A percentile compares a stretch with the other conserved stretches of the same genome.
Evolutionary conservation across 2,113 vertebrate species (phyloP).

Genomic region (Murina feae): DNA sequence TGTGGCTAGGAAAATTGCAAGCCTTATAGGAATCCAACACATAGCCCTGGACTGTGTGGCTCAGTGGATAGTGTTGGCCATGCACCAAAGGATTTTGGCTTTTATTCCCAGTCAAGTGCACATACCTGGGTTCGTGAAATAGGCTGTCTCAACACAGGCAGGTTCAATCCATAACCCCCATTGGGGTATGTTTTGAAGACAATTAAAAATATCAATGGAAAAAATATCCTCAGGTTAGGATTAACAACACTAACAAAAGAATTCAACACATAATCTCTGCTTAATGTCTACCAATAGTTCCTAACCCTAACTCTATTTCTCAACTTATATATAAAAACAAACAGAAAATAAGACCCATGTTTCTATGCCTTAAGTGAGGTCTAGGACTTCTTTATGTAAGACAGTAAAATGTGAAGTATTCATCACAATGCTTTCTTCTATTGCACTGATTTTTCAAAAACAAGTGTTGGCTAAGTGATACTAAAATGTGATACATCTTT

Average conservation of each 20-base stretch:
- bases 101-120: neutral
- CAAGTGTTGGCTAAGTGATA: neutral
- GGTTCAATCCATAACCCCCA: too few species aligned
- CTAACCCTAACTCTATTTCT: neutral
- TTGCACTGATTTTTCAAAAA: neutral
- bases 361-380: neutral
- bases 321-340: neutral
- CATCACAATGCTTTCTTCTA: neutral
- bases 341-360: neutral
- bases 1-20: neutral
- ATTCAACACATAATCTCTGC: neutral
- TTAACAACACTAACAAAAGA: neutral
- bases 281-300: neutral
- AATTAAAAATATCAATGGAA: neutral
- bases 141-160: too few species aligned
- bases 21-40: neutral
- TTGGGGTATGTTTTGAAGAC: neutral
- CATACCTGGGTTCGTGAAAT: neutral
- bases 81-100: neutral
- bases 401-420: neutral
- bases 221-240: neutral
- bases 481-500: neutral
- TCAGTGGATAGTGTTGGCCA: neutral
- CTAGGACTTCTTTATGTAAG: neutral
- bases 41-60: neutral